Percentiles rank a stretch among this genome's conserved stretches.
Evolutionary conservation across 2,113 vertebrate species (phyloP).

Genomic region (Bambusicola thoracicus): DNA sequence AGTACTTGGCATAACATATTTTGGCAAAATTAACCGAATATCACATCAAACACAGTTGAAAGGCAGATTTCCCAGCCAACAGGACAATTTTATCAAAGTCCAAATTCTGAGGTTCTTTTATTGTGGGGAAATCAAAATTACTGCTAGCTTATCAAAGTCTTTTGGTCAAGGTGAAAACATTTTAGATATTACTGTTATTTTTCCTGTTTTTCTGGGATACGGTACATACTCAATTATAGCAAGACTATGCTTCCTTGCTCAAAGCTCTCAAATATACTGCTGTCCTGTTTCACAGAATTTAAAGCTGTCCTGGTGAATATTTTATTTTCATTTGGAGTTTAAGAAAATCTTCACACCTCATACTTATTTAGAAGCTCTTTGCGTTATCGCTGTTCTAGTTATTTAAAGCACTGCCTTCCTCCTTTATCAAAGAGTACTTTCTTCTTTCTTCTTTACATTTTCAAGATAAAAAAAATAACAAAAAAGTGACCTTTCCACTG

Average conservation of each 20-base stretch:
- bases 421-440: conserved; percentile 3
- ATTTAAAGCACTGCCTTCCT: conserved; percentile 13
- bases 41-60: conserved; percentile 46
- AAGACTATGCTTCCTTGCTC: neutral
- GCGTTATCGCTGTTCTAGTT: conserved; percentile 18
- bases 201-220: neutral
- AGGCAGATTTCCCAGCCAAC: conserved; percentile 6
- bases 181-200: neutral
- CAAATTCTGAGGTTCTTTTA: neutral
- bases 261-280: neutral
- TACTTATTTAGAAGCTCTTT: conserved; percentile 35
- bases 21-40: conserved; percentile 24
- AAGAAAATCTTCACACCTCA: neutral
- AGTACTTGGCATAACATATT: conserved; percentile 48
- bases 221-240: neutral
- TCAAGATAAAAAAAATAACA: neutral
- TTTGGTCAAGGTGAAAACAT: conserved; percentile 39
- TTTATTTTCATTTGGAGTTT: neutral
- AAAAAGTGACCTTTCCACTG: neutral
- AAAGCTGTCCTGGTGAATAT: conserved; percentile 15
- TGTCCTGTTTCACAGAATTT: neutral
- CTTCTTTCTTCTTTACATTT: neutral
- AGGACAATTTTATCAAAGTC: conserved; percentile 50
- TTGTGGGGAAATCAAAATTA: conserved; percentile 41
- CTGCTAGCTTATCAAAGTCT: neutral